Evolutionary conservation across 2,113 vertebrate genomes (phyloP).

Genomic region (Sinocyclocheilus maitianheensis): DNA sequence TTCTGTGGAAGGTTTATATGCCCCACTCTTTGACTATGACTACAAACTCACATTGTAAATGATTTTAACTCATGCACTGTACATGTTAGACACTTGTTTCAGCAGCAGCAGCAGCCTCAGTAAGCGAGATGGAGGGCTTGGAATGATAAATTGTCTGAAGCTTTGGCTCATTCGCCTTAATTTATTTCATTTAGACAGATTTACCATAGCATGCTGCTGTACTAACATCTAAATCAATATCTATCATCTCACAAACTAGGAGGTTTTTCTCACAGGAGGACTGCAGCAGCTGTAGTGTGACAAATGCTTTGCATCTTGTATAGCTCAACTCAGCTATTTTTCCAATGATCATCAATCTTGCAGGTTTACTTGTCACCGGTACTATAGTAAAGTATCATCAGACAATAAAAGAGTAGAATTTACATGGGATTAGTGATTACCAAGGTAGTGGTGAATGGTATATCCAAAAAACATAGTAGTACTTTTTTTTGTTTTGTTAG

Average conservation of each 20-base stretch:
- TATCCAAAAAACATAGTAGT: too few species aligned
- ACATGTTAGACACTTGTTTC: neutral
- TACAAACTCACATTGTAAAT: neutral
- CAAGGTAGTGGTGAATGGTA: neutral
- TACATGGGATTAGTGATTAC: neutral
- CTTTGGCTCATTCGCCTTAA: constrained; percentile 11
- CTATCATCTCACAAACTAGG: neutral
- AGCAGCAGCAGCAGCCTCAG: neutral
- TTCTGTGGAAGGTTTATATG: neutral
- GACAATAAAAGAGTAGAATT: neutral
- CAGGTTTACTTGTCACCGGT: neutral
- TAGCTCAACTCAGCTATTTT: neutral
- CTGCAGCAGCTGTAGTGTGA: neutral
- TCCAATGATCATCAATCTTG: neutral
- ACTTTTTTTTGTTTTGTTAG: neutral
- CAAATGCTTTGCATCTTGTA: neutral
- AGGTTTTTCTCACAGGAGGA: neutral
- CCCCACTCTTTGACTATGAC: neutral
- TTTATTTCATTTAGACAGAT: constrained; percentile 11
- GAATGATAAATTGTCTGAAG: constrained; percentile 14
- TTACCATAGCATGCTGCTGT: neutral
- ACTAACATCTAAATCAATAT: neutral
- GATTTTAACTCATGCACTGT: neutral
- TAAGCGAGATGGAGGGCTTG: neutral
- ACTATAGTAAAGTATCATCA: neutral